Evolutionary conservation across 1,140 invertebrate genomes (phyloP).

Genomic region (Odontomachus brunneus): DNA sequence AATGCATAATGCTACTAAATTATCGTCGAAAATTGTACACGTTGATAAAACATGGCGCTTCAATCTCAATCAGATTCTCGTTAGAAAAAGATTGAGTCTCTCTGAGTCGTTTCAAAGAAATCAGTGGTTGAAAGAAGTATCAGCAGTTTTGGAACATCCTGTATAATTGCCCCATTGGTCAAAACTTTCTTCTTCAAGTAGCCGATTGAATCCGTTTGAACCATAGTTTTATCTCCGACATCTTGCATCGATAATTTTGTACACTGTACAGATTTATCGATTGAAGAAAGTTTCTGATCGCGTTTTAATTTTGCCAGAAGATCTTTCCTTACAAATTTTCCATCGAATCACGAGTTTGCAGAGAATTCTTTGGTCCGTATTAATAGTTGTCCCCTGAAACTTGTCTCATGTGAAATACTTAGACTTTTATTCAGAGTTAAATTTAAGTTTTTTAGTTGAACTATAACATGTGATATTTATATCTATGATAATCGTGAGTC

Average conservation of each 20-base stretch:
- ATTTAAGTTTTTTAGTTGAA: too few relatives aligned
- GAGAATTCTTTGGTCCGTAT: too few relatives aligned
- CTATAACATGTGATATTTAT: too few relatives aligned
- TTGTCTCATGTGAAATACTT: too few relatives aligned
- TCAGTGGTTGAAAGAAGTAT: not conserved
- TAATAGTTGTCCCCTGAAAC: too few relatives aligned
- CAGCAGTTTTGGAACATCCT: not conserved
- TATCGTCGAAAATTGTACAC: not conserved
- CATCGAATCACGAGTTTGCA: not conserved
- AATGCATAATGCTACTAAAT: not conserved
- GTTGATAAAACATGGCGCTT: not conserved
- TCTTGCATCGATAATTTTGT: not conserved
- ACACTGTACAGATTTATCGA: not conserved
- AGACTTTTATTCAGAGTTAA: too few relatives aligned
- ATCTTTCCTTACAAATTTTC: not conserved
- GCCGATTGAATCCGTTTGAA: not conserved
- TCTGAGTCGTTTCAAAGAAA: not conserved
- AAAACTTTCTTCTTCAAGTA: constrained; percentile 2
- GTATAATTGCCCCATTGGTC: not conserved
- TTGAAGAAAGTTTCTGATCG: not conserved
- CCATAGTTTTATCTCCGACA: not conserved
- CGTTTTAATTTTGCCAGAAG: not conserved
- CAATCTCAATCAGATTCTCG: not conserved
- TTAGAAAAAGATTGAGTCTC: constrained; percentile 3
- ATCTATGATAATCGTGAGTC: too few relatives aligned